phyloP scores from a whole-genome alignment of 2,113 vertebrate genomes.

The Orycteropus afer region DNA sequence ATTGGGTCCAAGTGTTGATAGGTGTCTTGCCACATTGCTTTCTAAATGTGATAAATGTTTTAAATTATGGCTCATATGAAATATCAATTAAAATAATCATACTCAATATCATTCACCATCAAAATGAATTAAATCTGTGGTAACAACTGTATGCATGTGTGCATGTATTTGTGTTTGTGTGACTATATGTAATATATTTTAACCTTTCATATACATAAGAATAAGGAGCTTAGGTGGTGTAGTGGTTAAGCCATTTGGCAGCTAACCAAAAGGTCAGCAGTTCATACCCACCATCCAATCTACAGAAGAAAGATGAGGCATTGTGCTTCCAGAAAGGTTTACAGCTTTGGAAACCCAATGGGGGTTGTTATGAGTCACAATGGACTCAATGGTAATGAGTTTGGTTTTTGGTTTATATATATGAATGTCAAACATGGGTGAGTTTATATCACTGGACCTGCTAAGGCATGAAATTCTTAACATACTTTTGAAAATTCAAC shows the following conservation, averaged over 20 bases:
- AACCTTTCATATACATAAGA: slow-evolving; percentile 53
- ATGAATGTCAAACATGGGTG: slow-evolving; percentile 78
- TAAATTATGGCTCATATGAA: not conserved
- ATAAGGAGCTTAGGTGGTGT: too few relatives aligned
- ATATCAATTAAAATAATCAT: not conserved
- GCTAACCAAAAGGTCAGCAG: too few relatives aligned
- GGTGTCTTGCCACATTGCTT: not conserved
- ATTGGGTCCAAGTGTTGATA: not conserved
- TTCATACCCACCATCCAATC: too few relatives aligned
- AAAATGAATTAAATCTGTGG: not conserved
- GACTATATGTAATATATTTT: slow-evolving; percentile 67
- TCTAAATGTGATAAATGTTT: not conserved
- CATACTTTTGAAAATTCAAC: slow-evolving; percentile 80
- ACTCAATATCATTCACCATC: not conserved
- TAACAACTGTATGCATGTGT: not conserved
- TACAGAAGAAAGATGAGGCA: too few relatives aligned
- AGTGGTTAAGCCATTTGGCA: too few relatives aligned
- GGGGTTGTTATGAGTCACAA: too few relatives aligned
- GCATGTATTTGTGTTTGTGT: not conserved
- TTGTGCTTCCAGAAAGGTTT: too few relatives aligned
- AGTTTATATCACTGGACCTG: slow-evolving; percentile 78
- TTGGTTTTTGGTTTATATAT: too few relatives aligned
- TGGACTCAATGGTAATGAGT: too few relatives aligned
- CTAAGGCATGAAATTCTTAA: slow-evolving; percentile 80
- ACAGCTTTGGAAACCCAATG: too few relatives aligned